Conservation (phyloP, 2,113 vertebrate species). For the Circaetus cinerascens region DNA sequence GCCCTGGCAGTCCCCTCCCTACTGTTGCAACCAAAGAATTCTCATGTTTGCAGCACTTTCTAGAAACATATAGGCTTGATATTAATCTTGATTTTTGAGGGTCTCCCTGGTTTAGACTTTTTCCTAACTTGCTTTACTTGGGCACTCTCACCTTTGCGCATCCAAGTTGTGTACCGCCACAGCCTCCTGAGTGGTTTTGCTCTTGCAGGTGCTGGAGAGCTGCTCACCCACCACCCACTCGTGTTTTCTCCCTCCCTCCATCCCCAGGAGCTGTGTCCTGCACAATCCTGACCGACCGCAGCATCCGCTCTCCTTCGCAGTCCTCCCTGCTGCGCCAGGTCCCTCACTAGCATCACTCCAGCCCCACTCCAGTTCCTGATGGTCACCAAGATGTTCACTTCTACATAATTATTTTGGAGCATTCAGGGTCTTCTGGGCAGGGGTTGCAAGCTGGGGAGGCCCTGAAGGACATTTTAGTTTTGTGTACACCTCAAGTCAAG, state of each 20-base stretch:
- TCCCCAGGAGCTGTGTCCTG: background rate
- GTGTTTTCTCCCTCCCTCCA: background rate
- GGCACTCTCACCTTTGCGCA: background rate
- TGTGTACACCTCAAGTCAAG: background rate
- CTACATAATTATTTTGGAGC: background rate
- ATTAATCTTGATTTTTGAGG: background rate
- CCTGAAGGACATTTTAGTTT: background rate
- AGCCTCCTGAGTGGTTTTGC: constrained; percentile 44
- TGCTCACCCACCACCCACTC: background rate
- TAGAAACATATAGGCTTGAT: background rate
- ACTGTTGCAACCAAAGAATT: background rate
- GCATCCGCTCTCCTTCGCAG: background rate
- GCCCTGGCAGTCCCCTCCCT: background rate
- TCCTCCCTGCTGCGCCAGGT: background rate
- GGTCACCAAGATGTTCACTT: background rate
- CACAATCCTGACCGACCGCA: background rate
- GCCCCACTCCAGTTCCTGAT: background rate
- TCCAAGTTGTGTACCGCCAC: background rate
- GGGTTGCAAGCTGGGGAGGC: background rate
- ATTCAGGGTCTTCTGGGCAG: background rate
- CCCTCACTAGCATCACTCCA: background rate
- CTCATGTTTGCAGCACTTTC: background rate
- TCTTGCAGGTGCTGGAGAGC: constrained; percentile 34
- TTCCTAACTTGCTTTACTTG: background rate
- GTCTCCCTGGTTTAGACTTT: background rate